Percentiles rank a stretch among this genome's conserved stretches.
Evolutionary conservation across 2,888 invertebrate genomes (phyloP).

Genomic region (Epinotia brunnichana): DNA sequence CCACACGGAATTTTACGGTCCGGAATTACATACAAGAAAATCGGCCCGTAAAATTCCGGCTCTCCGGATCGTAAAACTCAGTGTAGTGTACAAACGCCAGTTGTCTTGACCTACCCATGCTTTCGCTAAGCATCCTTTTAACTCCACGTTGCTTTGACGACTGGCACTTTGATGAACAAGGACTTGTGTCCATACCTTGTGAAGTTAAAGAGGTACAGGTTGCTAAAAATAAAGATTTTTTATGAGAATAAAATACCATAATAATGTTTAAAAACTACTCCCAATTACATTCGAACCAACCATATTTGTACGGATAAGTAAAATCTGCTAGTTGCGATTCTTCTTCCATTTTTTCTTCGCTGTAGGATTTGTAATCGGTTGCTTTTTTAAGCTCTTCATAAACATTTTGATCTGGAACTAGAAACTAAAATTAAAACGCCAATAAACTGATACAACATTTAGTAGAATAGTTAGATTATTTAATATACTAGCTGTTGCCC

Average conservation of each 20-base stretch:
- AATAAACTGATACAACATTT: slow-evolving; percentile 8
- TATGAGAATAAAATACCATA: slow-evolving; percentile 6
- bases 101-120: too few species aligned
- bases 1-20: too few species aligned
- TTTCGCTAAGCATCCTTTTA: background rate
- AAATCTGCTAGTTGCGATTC: slow-evolving; percentile 8
- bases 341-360: slow-evolving; percentile 6
- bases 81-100: too few species aligned
- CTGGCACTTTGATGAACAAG: slow-evolving; percentile 6
- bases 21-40: too few species aligned
- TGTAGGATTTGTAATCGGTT: slow-evolving; percentile 2
- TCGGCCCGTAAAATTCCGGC: too few species aligned
- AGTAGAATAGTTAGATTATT: slow-evolving; percentile 6
- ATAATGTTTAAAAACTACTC: slow-evolving; percentile 6
- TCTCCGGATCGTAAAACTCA: too few species aligned
- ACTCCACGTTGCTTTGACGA: slow-evolving; percentile 5
- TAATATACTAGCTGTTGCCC: too few species aligned
- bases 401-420: slow-evolving; percentile 6
- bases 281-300: slow-evolving; percentile 3
- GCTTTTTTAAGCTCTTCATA: slow-evolving; percentile 6
- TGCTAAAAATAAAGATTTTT: slow-evolving; percentile 1
- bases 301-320: slow-evolving; percentile 8
- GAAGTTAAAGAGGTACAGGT: slow-evolving; percentile 8
- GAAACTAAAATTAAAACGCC: slow-evolving; percentile 4
- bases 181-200: slow-evolving; percentile 5